These are phyloP conservation scores for Emys orbicularis DNA, from an alignment of 2,797 vertebrate species.

Conservation along the genomic window DNA sequence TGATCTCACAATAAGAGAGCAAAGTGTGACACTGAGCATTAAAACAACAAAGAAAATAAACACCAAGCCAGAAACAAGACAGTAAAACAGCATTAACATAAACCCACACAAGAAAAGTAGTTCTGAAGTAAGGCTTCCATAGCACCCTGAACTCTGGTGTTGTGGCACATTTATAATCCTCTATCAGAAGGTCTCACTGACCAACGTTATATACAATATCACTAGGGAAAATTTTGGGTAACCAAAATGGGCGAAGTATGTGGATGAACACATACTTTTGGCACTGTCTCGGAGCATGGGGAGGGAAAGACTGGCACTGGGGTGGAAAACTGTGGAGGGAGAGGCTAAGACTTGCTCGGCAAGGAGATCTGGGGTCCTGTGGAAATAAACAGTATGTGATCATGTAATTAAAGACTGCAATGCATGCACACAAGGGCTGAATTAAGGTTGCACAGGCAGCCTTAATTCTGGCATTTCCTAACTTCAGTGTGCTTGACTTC, in stretches of 20 bases:
- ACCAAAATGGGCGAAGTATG: neutral
- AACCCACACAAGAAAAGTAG: neutral
- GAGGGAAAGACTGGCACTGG: neutral
- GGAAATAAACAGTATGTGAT: neutral
- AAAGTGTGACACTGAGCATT: neutral
- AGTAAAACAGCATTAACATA: neutral
- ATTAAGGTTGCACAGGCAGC: neutral
- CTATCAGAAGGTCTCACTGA: neutral
- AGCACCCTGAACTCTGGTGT: too few relatives aligned
- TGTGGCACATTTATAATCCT: neutral
- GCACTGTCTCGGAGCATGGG: neutral
- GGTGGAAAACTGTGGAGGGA: neutral
- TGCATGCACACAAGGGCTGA: neutral
- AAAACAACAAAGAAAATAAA: neutral
- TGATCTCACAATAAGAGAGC: neutral
- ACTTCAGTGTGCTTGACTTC: neutral
- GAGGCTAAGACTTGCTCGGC: neutral
- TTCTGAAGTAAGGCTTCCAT: neutral
- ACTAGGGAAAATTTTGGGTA: neutral
- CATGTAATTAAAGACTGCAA: neutral
- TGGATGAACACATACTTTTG: rapidly evolving
- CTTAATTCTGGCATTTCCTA: neutral
- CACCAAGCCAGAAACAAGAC: neutral
- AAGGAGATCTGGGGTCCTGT: neutral
- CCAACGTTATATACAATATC: neutral